Percentiles rank a stretch among this genome's conserved stretches.
phyloP scores from a whole-genome alignment of 2,113 vertebrate species.

The Tyto alba region DNA sequence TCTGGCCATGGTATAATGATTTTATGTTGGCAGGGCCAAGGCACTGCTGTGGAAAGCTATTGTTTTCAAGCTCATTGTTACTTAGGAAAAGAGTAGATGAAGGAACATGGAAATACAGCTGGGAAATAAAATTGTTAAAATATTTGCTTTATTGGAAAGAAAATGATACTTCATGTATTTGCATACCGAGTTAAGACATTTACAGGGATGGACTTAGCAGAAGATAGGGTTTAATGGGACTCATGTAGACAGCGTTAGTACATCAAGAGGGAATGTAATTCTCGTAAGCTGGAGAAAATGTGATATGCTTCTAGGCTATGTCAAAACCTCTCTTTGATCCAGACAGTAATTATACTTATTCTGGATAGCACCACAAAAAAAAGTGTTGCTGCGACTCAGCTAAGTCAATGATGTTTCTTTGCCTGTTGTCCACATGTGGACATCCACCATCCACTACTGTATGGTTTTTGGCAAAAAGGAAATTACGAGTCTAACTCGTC shows the following conservation, averaged over 20 bases:
- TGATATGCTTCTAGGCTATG: not conserved
- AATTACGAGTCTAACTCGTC: not conserved
- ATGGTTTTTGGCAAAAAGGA: not conserved
- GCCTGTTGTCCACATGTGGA: not conserved
- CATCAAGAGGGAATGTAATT: not conserved
- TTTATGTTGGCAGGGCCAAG: not conserved
- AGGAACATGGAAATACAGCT: not conserved
- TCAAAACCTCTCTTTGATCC: not conserved
- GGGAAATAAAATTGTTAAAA: not conserved
- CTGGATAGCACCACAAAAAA: not conserved
- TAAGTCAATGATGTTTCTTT: not conserved
- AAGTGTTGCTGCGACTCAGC: not conserved
- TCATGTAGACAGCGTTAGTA: not conserved
- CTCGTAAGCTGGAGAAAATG: not conserved
- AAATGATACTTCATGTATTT: not conserved
- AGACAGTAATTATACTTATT: not conserved
- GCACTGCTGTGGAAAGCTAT: not conserved
- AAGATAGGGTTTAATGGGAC: not conserved
- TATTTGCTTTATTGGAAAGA: not conserved
- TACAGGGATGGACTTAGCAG: not conserved
- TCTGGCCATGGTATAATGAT: not conserved
- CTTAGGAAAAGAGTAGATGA: not conserved
- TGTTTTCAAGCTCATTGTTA: not conserved
- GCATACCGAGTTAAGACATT: not conserved
- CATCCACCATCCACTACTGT: accelerated